Base-by-base conservation (phyloP, 1,140 invertebrate genomes). In the Calliopsis andreniformis region DNA sequence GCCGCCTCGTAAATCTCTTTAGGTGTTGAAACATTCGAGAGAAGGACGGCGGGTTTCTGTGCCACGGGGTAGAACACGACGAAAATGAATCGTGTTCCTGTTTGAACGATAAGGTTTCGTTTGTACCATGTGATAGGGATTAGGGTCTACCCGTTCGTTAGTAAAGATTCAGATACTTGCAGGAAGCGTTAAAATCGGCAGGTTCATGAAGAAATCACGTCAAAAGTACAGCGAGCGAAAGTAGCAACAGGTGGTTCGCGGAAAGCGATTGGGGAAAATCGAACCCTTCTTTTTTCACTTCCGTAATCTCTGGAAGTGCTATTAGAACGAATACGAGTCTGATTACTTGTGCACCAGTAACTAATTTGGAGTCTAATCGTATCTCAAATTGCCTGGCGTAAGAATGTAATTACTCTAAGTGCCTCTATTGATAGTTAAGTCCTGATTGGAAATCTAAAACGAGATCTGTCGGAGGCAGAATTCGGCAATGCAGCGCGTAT, bases 1-100 rank as follows among this genome's bases (percentile, higher is more conserved):
- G 70, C 56, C 80, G 66, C 76, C 81, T 86, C 87, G 78, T 87
- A 89, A 89, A 88, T 89, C 87, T 87, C 63, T 78, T 81, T 78
- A 87, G 76, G 80, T 80, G 85, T 87, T 87, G 80, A 88, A 85
- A 80, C 75, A 32, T 51, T 63, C 58, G 76, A 79, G 39, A 32
- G 43, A 69, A 39, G 32, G 23, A 70, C 67, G 47, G 45, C n/a
- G n/a, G n/a, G n/a, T 55, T 55, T 76, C 58, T 58, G 47, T 75
- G 59, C 32, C 47, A 66, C 28, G 30, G 61, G 49, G 35, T 23
- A 16, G 61, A 43, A 23, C 35, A 14, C 63, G 49, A 23, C 35
- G 61, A 2, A 16, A 51, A 23, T 8, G 20, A 14, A 56, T 20
- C 10, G 8, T 39, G 14, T 20, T 0, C 25, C 12, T 42, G 42